Percentiles rank a stretch among this genome's conserved stretches.
These are phyloP conservation scores for Eurosta solidaginis DNA, from an alignment of 1,140 invertebrate species.

Conservation along the genomic window DNA sequence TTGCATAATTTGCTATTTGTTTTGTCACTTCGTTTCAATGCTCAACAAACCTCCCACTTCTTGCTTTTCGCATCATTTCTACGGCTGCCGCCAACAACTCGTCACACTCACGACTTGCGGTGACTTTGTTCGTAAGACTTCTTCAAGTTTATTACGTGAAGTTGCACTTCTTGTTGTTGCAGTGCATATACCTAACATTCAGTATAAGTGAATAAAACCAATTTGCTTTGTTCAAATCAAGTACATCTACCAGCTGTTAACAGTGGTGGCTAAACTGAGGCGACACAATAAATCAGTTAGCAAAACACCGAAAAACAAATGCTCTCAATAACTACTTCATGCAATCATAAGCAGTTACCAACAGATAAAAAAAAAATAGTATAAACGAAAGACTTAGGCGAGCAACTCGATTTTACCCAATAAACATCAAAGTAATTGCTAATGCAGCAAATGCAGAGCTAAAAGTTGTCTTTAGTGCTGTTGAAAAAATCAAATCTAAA, in stretches of 20 bases:
- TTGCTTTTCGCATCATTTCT: background rate
- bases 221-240: background rate
- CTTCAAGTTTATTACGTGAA: too few species aligned
- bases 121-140: background rate
- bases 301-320: background rate
- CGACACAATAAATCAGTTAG: background rate
- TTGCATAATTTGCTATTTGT: background rate
- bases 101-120: background rate
- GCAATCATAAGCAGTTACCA: too few species aligned
- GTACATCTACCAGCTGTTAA: background rate
- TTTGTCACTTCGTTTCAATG: background rate
- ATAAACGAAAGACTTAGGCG: constrained; percentile 47
- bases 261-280: background rate
- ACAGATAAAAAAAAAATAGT: too few species aligned
- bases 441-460: background rate
- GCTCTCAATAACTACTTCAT: background rate
- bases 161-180: too few species aligned
- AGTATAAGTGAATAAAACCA: too few species aligned
- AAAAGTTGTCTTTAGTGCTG: background rate
- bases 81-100: background rate
- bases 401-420: constrained; percentile 37
- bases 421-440: background rate
- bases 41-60: background rate
- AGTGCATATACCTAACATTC: too few species aligned
- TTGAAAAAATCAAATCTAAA: background rate